A percentile compares a stretch with the other conserved stretches of the same genome.
phyloP scores from a whole-genome alignment of 2,797 vertebrate species.

The Darevskia nairensis region DNA sequence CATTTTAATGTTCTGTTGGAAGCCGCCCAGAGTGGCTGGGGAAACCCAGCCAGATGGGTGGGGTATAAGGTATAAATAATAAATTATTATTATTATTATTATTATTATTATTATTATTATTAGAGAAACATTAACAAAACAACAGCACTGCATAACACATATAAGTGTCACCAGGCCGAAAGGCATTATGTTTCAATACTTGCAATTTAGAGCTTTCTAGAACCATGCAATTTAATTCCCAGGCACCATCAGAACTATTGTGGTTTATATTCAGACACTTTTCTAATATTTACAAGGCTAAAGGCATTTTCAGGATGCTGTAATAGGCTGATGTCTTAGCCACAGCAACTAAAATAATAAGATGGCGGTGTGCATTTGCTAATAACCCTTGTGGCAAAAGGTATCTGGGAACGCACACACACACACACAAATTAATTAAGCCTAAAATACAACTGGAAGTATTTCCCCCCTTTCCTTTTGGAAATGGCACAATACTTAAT shows the following conservation, averaged over 20 bases:
- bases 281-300: background rate
- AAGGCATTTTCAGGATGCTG: background rate
- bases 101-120: too few relatives aligned
- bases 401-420: background rate
- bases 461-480: constrained; percentile 51
- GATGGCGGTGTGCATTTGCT: background rate
- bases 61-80: too few relatives aligned
- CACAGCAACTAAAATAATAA: background rate
- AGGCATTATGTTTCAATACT: background rate
- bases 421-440: constrained; percentile 25
- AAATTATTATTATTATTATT: too few relatives aligned
- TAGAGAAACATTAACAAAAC: background rate
- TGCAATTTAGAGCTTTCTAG: background rate
- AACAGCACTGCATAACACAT: background rate
- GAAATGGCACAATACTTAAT: constrained; percentile 63
- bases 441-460: constrained; percentile 55
- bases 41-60: too few relatives aligned
- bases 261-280: background rate
- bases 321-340: background rate
- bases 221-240: background rate
- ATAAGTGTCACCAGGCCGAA: background rate
- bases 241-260: background rate
- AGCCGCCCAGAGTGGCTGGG: too few relatives aligned
- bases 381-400: background rate
- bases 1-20: too few relatives aligned